These are phyloP conservation scores for Phenganax stokvisi DNA, from an alignment of 92 coral and sea anemone genomes.

Conservation along the genomic window DNA sequence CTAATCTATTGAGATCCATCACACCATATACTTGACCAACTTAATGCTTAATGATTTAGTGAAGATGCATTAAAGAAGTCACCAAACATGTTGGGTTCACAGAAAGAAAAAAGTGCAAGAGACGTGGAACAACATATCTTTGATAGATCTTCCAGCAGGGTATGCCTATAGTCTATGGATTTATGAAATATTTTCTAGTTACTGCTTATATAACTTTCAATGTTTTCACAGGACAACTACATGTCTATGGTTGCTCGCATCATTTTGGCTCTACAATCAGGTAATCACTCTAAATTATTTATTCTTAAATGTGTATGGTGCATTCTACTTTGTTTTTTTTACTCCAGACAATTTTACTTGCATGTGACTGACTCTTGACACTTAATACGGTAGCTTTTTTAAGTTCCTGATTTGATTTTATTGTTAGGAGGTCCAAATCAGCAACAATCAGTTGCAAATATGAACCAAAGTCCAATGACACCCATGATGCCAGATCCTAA, in stretches of 20 bases:
- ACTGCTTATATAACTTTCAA: background rate
- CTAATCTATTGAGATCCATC: too few species aligned
- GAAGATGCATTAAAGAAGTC: constrained; percentile 69
- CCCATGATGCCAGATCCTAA: constrained; percentile 5
- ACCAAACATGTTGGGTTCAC: constrained; percentile 50
- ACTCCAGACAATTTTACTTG: background rate
- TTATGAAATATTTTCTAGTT: background rate
- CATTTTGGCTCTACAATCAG: constrained; percentile 17
- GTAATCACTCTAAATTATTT: background rate
- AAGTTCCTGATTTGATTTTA: background rate
- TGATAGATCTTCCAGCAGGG: constrained; percentile 48
- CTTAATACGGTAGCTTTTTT: background rate
- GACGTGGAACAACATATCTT: constrained; percentile 72
- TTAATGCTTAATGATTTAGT: constrained; percentile 29
- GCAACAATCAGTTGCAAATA: background rate
- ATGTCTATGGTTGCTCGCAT: constrained; percentile 72
- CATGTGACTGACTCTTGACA: background rate
- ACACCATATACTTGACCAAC: too few species aligned
- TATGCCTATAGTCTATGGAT: background rate
- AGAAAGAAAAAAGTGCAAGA: constrained; percentile 52
- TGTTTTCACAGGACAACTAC: constrained; percentile 60
- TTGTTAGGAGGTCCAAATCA: constrained; percentile 7
- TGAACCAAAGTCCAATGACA: constrained; percentile 13
- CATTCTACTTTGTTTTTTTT: background rate
- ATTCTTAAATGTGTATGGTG: background rate